Evolutionary conservation across 1,140 invertebrate species (phyloP), one percentile per base, ranked within the genome.

Genomic region (Drosophila nigrodunni): DNA sequence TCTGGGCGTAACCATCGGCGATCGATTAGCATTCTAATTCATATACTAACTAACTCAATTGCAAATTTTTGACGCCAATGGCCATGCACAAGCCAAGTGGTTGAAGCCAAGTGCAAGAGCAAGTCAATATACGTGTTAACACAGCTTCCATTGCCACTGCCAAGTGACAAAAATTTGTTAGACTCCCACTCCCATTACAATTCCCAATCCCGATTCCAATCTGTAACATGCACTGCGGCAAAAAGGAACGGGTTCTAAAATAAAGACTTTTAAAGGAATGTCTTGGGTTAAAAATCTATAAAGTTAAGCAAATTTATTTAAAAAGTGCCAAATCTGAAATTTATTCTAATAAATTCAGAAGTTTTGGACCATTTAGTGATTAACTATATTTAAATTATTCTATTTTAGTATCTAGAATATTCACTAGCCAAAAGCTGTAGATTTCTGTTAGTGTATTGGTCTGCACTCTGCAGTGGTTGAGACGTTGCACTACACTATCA

Each of bases 11-110:
- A 68, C 85, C 78, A 89, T 74, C 49, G 60, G 58, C 79, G 67
- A 89, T 89, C 85, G 85, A 88, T 88, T 88, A 88, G 85, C 85
- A 88, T 88, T 88, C 80, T 88, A 89, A 88, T 88, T 88, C 81
- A 83, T 89, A 88, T 89, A 88, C 85, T 85, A 88, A 89, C 74
- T 73, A 68, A 30, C 25, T 30, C 25, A 30, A 30, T 68, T 77
- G 39, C 82, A 78, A 87, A 79, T 85, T 83, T 76, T 83, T 76
- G 65, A 77, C 67, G 85, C 83, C 83, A 89, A 61, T 78, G 80
- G 80, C 74, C 85, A 89, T 83, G 61, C 77, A 88, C 80, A 83
- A 85, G 52, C 69, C 83, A 83, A 85, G 52, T 73, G 41, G 15
- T 74, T 74, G 78, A 82, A 65, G 74, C 60, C 73, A 83, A 79